Percentiles rank a stretch among this genome's conserved stretches.
Evolutionary conservation across 2,113 vertebrate species (phyloP).

Genomic region (Cyprinodon brontotheroides): DNA sequence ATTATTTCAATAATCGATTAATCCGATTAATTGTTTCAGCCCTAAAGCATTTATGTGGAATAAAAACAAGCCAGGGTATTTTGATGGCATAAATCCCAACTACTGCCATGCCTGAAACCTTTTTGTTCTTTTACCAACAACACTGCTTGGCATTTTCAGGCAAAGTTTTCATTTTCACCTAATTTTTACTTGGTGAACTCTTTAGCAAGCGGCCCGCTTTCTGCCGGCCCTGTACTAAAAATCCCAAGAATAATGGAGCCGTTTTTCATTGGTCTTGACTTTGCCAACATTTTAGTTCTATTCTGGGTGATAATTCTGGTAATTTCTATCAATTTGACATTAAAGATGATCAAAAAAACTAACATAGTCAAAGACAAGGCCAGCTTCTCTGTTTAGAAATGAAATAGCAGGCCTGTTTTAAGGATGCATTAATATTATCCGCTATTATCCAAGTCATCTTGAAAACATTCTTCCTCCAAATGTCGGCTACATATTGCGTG

Average conservation of each 20-base stretch:
- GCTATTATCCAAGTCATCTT: too few species aligned
- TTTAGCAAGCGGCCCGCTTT: not conserved
- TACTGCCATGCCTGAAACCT: not conserved
- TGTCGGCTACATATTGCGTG: too few species aligned
- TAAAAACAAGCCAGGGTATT: too few species aligned
- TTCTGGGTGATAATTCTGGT: too few species aligned
- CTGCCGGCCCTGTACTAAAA: not conserved
- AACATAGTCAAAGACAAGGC: not conserved
- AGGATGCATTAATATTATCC: not conserved
- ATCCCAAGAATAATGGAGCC: not conserved
- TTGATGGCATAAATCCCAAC: not conserved
- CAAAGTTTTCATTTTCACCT: not conserved
- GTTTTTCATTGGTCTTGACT: not conserved
- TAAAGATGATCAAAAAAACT: not conserved
- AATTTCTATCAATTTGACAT: not conserved
- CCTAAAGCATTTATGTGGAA: too few species aligned
- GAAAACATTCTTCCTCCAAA: too few species aligned
- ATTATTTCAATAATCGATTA: too few species aligned
- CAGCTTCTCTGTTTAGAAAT: not conserved
- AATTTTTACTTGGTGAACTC: not conserved
- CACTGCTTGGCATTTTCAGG: not conserved
- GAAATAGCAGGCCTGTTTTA: not conserved
- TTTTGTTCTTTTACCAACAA: not conserved
- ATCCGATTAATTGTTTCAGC: too few species aligned
- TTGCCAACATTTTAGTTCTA: not conserved